These are phyloP conservation scores for Dermatophagoides farinae DNA, from an alignment of 1,140 invertebrate genomes.

Conservation along the genomic window DNA sequence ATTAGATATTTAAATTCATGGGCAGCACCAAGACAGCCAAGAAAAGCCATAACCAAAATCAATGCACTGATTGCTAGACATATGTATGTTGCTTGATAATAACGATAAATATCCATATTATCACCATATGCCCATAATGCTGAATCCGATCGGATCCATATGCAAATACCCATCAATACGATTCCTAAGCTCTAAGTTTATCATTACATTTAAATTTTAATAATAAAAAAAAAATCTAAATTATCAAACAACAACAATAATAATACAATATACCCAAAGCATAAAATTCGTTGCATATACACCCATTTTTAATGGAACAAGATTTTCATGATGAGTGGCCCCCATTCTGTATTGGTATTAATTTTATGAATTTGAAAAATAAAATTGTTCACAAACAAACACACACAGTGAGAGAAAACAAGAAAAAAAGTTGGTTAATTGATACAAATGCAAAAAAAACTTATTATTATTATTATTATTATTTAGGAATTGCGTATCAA, in stretches of 20 bases:
- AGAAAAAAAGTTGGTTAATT: too few species aligned
- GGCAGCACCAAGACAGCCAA: conserved; percentile 21
- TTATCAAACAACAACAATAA: neutral
- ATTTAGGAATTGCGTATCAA: too few species aligned
- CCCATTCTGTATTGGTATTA: neutral
- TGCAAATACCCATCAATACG: conserved; percentile 15
- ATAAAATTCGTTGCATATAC: conserved; percentile 18
- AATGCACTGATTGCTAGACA: conserved; percentile 17
- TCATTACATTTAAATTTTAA: neutral
- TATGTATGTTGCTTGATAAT: conserved; percentile 20
- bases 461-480: too few species aligned
- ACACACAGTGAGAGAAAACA: too few species aligned
- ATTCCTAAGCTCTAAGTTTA: conserved; percentile 19
- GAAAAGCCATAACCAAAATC: conserved; percentile 19
- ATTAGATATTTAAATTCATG: conserved; percentile 21
- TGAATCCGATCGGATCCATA: conserved; percentile 19
- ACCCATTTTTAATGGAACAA: conserved; percentile 15
- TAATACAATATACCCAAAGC: conserved; percentile 15
- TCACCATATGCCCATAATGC: conserved; percentile 20
- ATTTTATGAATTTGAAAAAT: too few species aligned
- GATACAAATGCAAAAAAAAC: too few species aligned
- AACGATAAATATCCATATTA: conserved; percentile 17
- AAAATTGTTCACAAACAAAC: too few species aligned
- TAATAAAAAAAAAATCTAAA: neutral
- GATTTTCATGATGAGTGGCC: neutral